Conservation (phyloP, 30 jellyfish, hydroid and myxozoan genomes). For the Turritopsis dohrnii region DNA sequence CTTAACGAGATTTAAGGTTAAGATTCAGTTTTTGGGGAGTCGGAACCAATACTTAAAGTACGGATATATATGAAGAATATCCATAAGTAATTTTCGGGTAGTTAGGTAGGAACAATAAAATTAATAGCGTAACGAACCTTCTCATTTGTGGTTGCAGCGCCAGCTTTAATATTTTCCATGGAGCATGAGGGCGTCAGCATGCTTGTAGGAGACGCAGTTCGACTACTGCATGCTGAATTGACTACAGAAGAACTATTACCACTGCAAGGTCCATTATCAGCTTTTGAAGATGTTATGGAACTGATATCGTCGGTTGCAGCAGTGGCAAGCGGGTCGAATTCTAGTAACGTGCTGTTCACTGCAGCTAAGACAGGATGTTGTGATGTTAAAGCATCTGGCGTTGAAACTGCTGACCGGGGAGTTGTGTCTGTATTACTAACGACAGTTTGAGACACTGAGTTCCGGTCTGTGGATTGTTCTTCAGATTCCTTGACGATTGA, state of each 20-base stretch:
- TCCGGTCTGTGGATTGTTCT: background rate
- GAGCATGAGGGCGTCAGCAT: conserved; percentile 10
- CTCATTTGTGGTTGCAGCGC: background rate
- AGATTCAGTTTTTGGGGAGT: too few relatives aligned
- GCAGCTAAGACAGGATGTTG: background rate
- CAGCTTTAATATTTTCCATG: conserved; percentile 13
- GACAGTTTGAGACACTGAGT: background rate
- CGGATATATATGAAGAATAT: too few relatives aligned
- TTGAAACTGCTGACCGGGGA: background rate
- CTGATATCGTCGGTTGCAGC: background rate
- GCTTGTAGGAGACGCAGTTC: conserved; percentile 16
- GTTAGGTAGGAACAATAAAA: too few relatives aligned
- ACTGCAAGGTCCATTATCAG: background rate
- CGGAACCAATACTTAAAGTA: too few relatives aligned
- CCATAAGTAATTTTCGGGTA: too few relatives aligned
- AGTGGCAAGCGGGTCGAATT: conserved; percentile 30
- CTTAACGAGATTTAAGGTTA: too few relatives aligned
- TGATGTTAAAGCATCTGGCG: background rate
- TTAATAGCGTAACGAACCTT: background rate
- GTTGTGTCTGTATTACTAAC: background rate
- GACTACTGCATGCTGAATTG: conserved; percentile 18
- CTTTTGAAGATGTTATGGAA: background rate
- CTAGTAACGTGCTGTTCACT: conserved; percentile 23
- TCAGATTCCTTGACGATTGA: background rate
- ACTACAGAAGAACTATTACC: background rate